Conservation (phyloP, 2,888 invertebrate genomes). For the Erpobdella octoculata region DNA sequence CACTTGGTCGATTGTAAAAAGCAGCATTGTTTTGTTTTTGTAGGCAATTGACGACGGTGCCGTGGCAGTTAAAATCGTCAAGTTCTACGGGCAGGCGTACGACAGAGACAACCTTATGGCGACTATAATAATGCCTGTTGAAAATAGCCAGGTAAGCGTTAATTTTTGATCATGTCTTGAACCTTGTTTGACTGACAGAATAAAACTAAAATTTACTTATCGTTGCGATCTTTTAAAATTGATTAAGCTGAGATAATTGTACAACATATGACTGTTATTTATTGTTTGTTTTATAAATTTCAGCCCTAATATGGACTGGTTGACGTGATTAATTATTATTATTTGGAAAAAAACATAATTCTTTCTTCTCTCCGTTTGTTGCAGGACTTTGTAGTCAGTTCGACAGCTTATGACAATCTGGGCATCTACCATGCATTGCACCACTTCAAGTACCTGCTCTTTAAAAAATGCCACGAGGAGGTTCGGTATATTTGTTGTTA, state of each 20-base stretch:
- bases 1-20: too few relatives aligned
- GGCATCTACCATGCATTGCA: slow-evolving; percentile 45
- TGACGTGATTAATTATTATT: too few relatives aligned
- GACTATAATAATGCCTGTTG: slow-evolving; percentile 5
- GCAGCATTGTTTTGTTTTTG: neutral
- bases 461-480: slow-evolving; percentile 46
- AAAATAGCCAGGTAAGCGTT: slow-evolving; percentile 16
- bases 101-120: slow-evolving; percentile 21
- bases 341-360: too few relatives aligned
- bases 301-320: too few relatives aligned
- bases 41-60: slow-evolving; percentile 13
- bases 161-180: neutral
- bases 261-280: too few relatives aligned
- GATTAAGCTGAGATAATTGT: neutral
- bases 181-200: neutral
- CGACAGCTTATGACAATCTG: slow-evolving; percentile 40
- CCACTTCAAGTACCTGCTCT: slow-evolving; percentile 47
- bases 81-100: slow-evolving; percentile 32
- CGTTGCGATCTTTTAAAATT: neutral
- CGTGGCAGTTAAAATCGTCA: slow-evolving; percentile 25
- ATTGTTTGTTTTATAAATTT: too few relatives aligned
- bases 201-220: too few relatives aligned
- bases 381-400: slow-evolving; percentile 29
- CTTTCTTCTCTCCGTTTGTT: neutral
- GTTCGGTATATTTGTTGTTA: slow-evolving; percentile 34